Evolutionary conservation across 2,888 invertebrate species (phyloP), one percentile per base, ranked within the genome.

Genomic region (Scaptomyza flava): DNA sequence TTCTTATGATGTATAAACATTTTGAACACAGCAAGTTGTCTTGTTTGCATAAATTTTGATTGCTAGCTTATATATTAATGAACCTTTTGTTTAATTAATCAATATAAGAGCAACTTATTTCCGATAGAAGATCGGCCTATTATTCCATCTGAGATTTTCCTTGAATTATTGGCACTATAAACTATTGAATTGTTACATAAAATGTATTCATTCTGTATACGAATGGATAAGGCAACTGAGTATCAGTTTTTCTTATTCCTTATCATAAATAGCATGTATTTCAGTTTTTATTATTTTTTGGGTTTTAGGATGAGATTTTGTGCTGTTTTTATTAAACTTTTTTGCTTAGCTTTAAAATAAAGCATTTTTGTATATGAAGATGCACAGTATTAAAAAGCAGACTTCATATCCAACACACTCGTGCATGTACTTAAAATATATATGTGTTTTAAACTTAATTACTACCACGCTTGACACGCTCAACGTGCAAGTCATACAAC

Each of bases 401-500:
- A 30, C 14, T 30, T 51, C 4, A 34, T 46, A 31, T 54, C 36
- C 45, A 30, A 30, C n/a, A 53, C 23, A 47, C 12, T n/a, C 34
- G 3, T 23, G 11, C 31, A 54, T 38, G 4, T 48, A 36, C 9
- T 53, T 42, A 47, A 48, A 11, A 27, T 52, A 17, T 57, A 27
- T 52, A 17, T 57, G 14, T 43, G 6, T 43, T 46, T 58, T 31
- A 45, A 69, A 54, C 34, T 57, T 92, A 85, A 12, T 74, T 81
- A 64, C 56, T 64, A 66, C 52, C 68, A 42, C 97, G 94, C 91
- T 96, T 95, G 89, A 95, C 92, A 90, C 97, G 93, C 88, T 96
- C 96, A 90, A 96, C 93, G 92, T 97, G 97, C 90, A 97, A 93
- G 91, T 97, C 95, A 93, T 96, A 97, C 87, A 98, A 93, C 89